These are phyloP conservation scores for Ctenicera cuprea DNA, from an alignment of 2,888 invertebrate species.

Conservation along the genomic window DNA sequence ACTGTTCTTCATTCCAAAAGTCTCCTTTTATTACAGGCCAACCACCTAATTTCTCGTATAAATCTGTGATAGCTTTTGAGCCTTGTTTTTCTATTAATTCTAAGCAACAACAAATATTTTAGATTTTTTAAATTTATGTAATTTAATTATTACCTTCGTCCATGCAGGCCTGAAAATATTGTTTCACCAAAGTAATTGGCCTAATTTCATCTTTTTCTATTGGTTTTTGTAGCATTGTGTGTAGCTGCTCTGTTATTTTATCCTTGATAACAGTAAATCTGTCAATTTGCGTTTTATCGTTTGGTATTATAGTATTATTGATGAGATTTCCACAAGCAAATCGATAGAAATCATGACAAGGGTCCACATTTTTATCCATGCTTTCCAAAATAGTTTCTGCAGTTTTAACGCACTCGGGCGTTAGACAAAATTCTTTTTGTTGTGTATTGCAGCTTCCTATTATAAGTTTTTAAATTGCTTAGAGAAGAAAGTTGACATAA, in stretches of 20 bases:
- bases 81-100: constrained; percentile 78
- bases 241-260: constrained; percentile 71
- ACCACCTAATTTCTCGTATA: constrained; percentile 77
- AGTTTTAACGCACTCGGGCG: constrained; percentile 84
- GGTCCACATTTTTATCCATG: constrained; percentile 80
- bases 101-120: constrained; percentile 57
- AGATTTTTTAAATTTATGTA: no score
- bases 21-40: constrained; percentile 33
- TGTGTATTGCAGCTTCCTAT: no score
- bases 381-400: constrained; percentile 80
- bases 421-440: constrained; percentile 62
- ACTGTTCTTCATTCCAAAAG: constrained; percentile 19
- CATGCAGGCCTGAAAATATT: constrained; percentile 72
- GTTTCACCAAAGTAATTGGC: constrained; percentile 70
- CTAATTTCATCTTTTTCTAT: constrained; percentile 66
- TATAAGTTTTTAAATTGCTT: background rate
- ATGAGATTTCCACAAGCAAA: constrained; percentile 84
- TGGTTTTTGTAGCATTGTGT: constrained; percentile 67
- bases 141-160: no score
- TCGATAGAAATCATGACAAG: constrained; percentile 86
- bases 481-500: background rate
- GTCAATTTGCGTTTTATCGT: constrained; percentile 79
- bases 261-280: constrained; percentile 71
- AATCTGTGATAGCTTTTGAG: constrained; percentile 73
- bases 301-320: constrained; percentile 80